Evolutionary conservation across 2,797 vertebrate species (phyloP).

Genomic region (Gorsachius magnificus): DNA sequence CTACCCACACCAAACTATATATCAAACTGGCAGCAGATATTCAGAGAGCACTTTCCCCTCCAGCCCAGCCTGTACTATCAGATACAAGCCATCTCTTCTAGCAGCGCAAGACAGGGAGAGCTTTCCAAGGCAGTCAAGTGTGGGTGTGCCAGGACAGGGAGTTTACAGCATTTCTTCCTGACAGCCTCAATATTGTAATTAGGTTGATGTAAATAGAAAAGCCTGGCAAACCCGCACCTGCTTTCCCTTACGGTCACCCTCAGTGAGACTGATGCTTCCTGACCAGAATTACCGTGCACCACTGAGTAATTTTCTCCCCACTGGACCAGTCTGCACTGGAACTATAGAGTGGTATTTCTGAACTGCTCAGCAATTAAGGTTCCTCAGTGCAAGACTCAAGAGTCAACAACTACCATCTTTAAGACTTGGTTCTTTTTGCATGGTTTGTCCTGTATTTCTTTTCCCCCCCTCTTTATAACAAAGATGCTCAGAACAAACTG

Average conservation of each 20-base stretch:
- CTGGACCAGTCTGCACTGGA: neutral
- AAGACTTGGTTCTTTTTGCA: neutral
- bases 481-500: neutral
- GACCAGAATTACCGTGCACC: neutral
- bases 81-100: neutral
- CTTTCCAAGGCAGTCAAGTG: neutral
- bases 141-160: neutral
- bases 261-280: neutral
- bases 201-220: neutral
- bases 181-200: neutral
- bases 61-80: neutral
- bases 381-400: neutral
- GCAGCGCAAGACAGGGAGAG: neutral
- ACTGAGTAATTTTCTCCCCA: neutral
- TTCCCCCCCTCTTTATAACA: neutral
- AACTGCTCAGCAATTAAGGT: neutral
- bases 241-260: neutral
- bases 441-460: neutral
- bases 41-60: neutral
- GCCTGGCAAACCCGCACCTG: neutral
- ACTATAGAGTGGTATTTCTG: neutral
- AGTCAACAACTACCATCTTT: neutral
- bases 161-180: neutral
- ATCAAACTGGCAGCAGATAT: neutral
- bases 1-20: neutral